A percentile compares a stretch with the other conserved stretches of the same genome.
These are phyloP conservation scores for Leuciscus waleckii DNA, from an alignment of 2,797 vertebrate species.

Conservation along the genomic window DNA sequence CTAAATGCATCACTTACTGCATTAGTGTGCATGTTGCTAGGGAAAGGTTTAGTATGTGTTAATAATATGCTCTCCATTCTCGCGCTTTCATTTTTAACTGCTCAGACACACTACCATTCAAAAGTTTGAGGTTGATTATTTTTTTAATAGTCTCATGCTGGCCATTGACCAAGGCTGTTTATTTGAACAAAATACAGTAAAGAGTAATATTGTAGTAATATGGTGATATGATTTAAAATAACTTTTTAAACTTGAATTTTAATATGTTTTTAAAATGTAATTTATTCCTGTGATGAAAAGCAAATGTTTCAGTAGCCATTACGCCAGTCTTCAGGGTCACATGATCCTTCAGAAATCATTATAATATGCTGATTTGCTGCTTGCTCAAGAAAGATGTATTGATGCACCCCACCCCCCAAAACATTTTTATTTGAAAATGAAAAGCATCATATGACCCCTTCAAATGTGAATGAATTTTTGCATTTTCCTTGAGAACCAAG, in stretches of 20 bases:
- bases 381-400: too few relatives aligned
- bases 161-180: neutral
- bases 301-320: neutral
- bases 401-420: too few relatives aligned
- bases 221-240: neutral
- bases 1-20: neutral
- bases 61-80: neutral
- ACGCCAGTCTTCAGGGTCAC: neutral
- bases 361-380: neutral
- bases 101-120: neutral
- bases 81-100: neutral
- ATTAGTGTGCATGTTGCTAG: neutral
- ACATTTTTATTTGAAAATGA: neutral
- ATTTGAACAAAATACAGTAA: neutral
- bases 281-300: neutral
- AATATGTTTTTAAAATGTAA: neutral
- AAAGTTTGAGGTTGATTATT: neutral
- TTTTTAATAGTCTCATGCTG: neutral
- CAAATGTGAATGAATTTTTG: neutral
- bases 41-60: neutral
- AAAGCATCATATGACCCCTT: neutral
- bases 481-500: too few relatives aligned
- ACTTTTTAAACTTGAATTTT: neutral
- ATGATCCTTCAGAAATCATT: neutral
- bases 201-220: neutral